phyloP scores from a whole-genome alignment of 2,113 vertebrate genomes.

The Arizona elegans region DNA sequence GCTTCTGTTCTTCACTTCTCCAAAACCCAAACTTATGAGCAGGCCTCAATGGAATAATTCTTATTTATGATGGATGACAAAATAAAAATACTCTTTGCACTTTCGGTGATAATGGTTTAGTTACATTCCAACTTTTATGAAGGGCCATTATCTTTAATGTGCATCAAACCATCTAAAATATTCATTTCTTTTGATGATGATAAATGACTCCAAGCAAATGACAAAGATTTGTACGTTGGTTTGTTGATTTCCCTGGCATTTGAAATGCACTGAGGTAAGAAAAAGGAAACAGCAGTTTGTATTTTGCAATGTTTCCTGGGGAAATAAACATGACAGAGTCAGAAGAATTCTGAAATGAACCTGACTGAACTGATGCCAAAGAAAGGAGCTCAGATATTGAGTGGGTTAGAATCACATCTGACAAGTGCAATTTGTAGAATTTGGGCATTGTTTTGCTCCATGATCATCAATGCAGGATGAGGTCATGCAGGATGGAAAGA shows the following conservation, averaged over 20 bases:
- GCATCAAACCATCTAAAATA: slow-evolving; percentile 17
- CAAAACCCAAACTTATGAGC: slow-evolving; percentile 13
- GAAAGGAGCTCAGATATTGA: not conserved
- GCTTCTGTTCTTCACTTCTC: slow-evolving; percentile 8
- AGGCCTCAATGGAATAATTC: slow-evolving; percentile 28
- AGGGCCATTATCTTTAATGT: slow-evolving; percentile 34
- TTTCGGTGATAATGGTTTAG: slow-evolving; percentile 15
- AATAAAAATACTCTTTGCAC: slow-evolving; percentile 21
- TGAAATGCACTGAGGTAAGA: slow-evolving; percentile 16
- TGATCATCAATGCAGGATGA: not conserved
- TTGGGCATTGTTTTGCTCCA: not conserved
- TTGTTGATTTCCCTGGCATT: slow-evolving; percentile 20
- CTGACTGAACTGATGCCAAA: not conserved
- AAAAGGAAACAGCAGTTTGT: not conserved
- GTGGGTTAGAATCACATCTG: not conserved
- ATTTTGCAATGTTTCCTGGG: not conserved
- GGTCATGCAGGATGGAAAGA: not conserved
- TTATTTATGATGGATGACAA: slow-evolving; percentile 34
- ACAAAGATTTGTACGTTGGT: slow-evolving; percentile 17
- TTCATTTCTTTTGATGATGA: slow-evolving; percentile 52
- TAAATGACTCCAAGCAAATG: slow-evolving; percentile 44
- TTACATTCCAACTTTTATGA: slow-evolving; percentile 22
- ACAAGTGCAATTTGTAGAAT: not conserved
- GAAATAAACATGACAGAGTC: slow-evolving; percentile 17
- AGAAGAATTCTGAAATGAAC: not conserved